Percentiles rank a stretch among this genome's conserved stretches.
Conservation (phyloP, 2,113 vertebrate species). For the Melospiza melodia region DNA sequence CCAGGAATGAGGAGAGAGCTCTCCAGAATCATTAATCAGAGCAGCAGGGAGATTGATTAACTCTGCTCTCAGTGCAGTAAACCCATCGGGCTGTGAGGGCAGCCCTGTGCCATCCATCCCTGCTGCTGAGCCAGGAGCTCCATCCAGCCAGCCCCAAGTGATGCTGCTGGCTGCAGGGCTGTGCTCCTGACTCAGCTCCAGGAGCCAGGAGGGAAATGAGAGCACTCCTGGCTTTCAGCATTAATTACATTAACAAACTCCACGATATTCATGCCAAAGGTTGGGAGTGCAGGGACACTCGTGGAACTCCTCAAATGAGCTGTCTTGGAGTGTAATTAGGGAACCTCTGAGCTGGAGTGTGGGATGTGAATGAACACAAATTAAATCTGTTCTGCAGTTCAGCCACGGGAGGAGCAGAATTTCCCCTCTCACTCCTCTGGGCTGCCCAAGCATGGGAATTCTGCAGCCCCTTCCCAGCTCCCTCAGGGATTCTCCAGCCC, state of each 20-base stretch:
- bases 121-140: neutral
- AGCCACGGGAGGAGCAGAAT: neutral
- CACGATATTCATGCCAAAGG: neutral
- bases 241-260: neutral
- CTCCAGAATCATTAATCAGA: conserved; percentile 16
- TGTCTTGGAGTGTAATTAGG: neutral
- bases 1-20: neutral
- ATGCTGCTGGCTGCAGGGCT: neutral
- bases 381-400: neutral
- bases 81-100: neutral
- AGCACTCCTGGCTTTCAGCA: neutral
- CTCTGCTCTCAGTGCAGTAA: conserved; percentile 18
- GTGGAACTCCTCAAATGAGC: neutral
- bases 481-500: neutral
- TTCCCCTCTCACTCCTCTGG: neutral
- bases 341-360: neutral
- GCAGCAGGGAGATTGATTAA: conserved; percentile 14
- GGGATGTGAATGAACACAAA: neutral
- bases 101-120: neutral
- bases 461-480: neutral
- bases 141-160: neutral
- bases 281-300: neutral
- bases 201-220: neutral
- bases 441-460: neutral
- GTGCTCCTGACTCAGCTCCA: neutral